Base-by-base conservation (phyloP, 2,888 invertebrate species). In the Trissolcus japonicus region DNA sequence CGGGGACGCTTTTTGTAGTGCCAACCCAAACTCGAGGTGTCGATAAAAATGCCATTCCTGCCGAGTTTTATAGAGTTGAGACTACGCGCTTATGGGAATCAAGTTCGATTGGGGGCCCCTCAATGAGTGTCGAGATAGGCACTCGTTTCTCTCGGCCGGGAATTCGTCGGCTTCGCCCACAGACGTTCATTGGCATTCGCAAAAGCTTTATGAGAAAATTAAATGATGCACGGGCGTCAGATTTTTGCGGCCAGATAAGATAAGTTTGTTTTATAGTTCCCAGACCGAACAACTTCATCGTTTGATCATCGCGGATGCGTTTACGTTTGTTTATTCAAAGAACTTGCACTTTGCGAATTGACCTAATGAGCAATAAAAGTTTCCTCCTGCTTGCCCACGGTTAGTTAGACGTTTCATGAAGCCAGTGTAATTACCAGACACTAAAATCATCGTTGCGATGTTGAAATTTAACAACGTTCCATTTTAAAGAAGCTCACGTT, bases 11-110 rank as follows among this genome's bases (percentile, higher is more conserved):
- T 73, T 73, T 73, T 73, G 65, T 61, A 66, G 66, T 56, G 61
- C 60, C 43, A 75, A 68, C 63, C 35, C 56, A 40, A 76, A 69
- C n/a, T n/a, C n/a, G 17, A 66, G 66, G 76, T 71, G 71, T 71
- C 76, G 76, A 71, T 76, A 76, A 76, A 71, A 76, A 71, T 76
- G 76, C 66, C 76, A 66, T 71, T 76, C 76, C 61, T 48, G 63
- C 57, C 50, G 69, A 69, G 65, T 63, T 75, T 67, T 75, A 75
- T 75, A 69, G 69, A 68, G 35, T 69, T 13, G 68, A 21, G 75
- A 16, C 46, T 9, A 57, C 51, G 68, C 59, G 53, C 29, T 60
- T 75, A 68, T 75, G 68, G 61, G 75, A 68, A 54, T 62, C 19
- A 67, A 74, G 50, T 61, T 59, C 40, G 60, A 29, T 21, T 51